phyloP scores from a whole-genome alignment of 1,140 invertebrate genomes.

The Magallana gigas region DNA sequence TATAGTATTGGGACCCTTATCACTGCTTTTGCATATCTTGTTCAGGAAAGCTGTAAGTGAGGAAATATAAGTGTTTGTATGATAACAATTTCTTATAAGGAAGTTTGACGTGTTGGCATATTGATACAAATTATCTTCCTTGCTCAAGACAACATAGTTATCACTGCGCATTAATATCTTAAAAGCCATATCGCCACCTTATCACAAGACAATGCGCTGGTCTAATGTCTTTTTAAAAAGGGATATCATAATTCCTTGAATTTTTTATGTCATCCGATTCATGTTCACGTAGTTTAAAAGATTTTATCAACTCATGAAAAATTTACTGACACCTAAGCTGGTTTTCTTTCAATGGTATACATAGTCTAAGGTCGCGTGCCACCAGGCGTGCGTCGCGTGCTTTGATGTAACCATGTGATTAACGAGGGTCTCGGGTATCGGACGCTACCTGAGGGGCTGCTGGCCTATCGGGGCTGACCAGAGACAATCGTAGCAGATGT shows the following conservation, averaged over 20 bases:
- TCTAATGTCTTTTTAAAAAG: background rate
- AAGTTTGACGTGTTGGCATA: slow-evolving; percentile 18
- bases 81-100: slow-evolving; percentile 36
- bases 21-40: slow-evolving; percentile 24
- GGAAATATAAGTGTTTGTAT: slow-evolving; percentile 32
- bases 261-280: slow-evolving; percentile 25
- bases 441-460: slow-evolving; percentile 21
- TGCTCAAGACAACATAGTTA: background rate
- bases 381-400: background rate
- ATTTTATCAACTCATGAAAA: slow-evolving; percentile 33
- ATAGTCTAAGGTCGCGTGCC: slow-evolving; percentile 16
- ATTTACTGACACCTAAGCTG: slow-evolving; percentile 21
- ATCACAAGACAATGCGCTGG: background rate
- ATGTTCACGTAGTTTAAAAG: slow-evolving; percentile 23
- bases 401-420: slow-evolving; percentile 28
- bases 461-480: slow-evolving; percentile 23
- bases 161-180: background rate
- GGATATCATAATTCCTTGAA: slow-evolving; percentile 32
- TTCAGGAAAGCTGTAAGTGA: slow-evolving; percentile 24
- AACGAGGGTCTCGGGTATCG: slow-evolving; percentile 14
- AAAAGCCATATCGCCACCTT: background rate
- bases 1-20: slow-evolving; percentile 2
- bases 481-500: slow-evolving; percentile 18
- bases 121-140: background rate
- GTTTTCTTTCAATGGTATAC: slow-evolving; percentile 23